Evolutionary conservation across 2,797 vertebrate species (phyloP).

Genomic region (Silurus aristotelis): DNA sequence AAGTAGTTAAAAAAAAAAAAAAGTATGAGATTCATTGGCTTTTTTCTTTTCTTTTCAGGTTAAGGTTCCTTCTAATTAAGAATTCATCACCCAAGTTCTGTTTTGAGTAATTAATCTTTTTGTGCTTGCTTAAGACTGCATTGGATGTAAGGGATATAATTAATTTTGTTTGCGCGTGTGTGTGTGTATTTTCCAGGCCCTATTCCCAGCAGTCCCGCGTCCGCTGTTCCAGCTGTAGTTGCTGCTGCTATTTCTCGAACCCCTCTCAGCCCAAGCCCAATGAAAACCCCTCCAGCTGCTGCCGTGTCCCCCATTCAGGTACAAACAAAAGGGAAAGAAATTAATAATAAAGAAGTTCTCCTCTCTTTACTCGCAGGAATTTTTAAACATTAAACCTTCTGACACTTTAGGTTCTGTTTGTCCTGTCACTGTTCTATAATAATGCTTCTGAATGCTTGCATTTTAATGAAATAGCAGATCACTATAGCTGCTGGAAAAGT

Average conservation of each 20-base stretch:
- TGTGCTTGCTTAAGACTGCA: background rate
- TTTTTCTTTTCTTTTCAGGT: background rate
- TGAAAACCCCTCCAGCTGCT: slow-evolving; percentile 85
- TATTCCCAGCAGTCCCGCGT: slow-evolving; percentile 30
- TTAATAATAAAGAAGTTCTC: background rate
- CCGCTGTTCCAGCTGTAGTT: slow-evolving; percentile 57
- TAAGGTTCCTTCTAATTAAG: background rate
- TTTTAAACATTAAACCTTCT: background rate
- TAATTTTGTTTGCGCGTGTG: background rate
- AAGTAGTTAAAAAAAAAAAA: too few species aligned
- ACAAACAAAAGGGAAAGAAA: background rate
- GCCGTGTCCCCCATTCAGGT: slow-evolving; percentile 87
- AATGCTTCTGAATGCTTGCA: background rate
- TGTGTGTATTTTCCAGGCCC: slow-evolving; percentile 22
- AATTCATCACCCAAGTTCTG: background rate
- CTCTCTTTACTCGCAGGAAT: background rate
- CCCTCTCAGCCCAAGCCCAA: slow-evolving; percentile 81
- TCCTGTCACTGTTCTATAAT: background rate
- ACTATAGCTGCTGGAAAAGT: background rate
- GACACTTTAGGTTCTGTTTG: background rate
- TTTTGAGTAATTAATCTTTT: background rate
- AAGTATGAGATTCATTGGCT: too few species aligned
- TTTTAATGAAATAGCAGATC: background rate
- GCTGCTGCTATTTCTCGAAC: slow-evolving; percentile 77
- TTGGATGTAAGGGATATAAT: background rate